phyloP scores from a whole-genome alignment of 1,140 invertebrate species.

The Drosophila pseudoananassae region DNA sequence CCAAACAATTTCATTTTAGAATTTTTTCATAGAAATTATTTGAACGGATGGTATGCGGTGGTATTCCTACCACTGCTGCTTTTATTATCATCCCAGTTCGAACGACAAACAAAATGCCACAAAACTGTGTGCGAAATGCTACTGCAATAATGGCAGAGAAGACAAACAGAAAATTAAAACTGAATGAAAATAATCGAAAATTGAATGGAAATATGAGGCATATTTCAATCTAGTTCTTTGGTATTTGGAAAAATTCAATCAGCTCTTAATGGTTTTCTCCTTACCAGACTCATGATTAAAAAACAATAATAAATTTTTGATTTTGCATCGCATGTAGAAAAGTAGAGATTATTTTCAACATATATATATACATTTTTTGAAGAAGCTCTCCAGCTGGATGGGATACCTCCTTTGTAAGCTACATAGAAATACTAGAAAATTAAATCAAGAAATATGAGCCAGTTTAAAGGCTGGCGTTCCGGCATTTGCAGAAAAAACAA shows the following conservation, averaged over 20 bases:
- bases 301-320: neutral
- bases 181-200: conserved; percentile 36
- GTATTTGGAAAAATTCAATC: conserved; percentile 29
- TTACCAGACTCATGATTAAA: neutral
- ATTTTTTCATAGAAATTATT: conserved; percentile 32
- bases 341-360: neutral
- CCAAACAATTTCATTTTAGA: conserved; percentile 45
- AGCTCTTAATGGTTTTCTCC: conserved; percentile 26
- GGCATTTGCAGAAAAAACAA: conserved; percentile 55
- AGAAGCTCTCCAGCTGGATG: conserved; percentile 6
- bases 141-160: conserved; percentile 41
- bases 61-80: neutral
- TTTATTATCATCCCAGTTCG: conserved; percentile 30
- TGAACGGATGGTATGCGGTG: conserved; percentile 12
- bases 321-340: neutral
- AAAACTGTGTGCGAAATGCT: conserved; percentile 47
- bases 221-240: conserved; percentile 35
- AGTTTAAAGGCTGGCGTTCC: conserved; percentile 42
- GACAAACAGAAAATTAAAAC: conserved; percentile 21
- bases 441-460: conserved; percentile 47
- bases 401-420: neutral
- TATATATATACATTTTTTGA: conserved; percentile 17
- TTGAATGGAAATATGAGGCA: conserved; percentile 36
- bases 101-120: conserved; percentile 52
- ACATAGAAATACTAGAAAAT: conserved; percentile 28